These are phyloP conservation scores for Aporrectodea caliginosa DNA, from an alignment of 1,140 invertebrate genomes.

Conservation along the genomic window DNA sequence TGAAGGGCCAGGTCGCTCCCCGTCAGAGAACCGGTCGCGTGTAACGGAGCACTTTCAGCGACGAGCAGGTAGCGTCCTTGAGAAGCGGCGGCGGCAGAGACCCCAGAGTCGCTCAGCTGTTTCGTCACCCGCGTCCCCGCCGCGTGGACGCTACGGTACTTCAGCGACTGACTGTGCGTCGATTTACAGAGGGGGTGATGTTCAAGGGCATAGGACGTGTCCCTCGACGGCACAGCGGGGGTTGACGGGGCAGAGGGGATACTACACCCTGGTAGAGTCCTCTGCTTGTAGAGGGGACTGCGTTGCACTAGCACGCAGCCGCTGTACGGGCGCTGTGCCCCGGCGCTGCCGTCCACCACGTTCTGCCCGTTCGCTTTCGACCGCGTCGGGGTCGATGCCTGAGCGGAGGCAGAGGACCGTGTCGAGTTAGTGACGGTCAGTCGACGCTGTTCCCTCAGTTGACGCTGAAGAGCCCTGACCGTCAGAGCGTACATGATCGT, in stretches of 20 bases:
- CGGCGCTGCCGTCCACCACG: no score
- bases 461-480: slow-evolving; percentile 58
- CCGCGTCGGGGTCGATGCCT: not conserved
- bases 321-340: not conserved
- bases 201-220: not conserved
- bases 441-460: slow-evolving; percentile 26
- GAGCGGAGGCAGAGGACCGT: not conserved
- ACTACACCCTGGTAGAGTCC: not conserved
- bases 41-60: no score
- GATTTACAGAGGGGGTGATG: not conserved
- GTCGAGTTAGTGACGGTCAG: slow-evolving; percentile 5
- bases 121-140: not conserved
- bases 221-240: not conserved
- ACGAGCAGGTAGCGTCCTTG: not conserved
- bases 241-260: not conserved
- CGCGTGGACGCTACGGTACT: not conserved
- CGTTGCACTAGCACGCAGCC: not conserved
- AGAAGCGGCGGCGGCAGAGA: not conserved
- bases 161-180: not conserved
- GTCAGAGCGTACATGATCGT: slow-evolving; percentile 83
- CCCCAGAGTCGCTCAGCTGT: not conserved
- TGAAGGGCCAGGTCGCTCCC: not conserved
- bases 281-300: not conserved
- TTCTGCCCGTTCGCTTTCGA: not conserved
- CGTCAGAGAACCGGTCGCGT: not conserved